These are phyloP conservation scores for Boloria euphrosyne DNA, from an alignment of 2,888 invertebrate species.

Conservation along the genomic window DNA sequence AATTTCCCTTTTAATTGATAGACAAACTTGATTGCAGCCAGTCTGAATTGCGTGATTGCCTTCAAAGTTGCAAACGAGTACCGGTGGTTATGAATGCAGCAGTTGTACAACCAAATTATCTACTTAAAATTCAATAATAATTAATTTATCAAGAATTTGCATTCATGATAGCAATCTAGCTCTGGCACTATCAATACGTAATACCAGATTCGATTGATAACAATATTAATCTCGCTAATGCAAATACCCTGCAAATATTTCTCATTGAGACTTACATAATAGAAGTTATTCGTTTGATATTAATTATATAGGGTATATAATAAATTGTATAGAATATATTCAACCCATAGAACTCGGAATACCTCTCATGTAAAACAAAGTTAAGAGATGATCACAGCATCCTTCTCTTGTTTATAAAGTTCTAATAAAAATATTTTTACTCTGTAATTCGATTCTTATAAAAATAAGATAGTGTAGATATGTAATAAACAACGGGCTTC, in stretches of 20 bases:
- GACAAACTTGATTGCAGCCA: conserved; percentile 19
- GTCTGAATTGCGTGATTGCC: conserved; percentile 50
- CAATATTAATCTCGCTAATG: conserved; percentile 15
- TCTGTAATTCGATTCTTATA: conserved; percentile 2
- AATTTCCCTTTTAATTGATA: conserved; percentile 23
- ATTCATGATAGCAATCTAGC: conserved; percentile 33
- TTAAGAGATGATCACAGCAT: not conserved
- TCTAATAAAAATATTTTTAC: not conserved
- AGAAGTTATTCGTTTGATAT: not conserved
- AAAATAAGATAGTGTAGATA: conserved; percentile 18
- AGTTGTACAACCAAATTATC: conserved; percentile 28
- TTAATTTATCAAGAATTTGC: conserved; percentile 38
- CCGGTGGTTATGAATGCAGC: conserved; percentile 29
- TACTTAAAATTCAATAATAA: conserved; percentile 36
- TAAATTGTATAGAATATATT: no score
- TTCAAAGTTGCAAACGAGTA: conserved; percentile 67
- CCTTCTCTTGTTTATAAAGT: not conserved
- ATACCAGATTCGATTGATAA: conserved; percentile 31
- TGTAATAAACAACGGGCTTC: conserved; percentile 23
- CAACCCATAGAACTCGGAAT: no score
- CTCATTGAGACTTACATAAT: conserved; percentile 9
- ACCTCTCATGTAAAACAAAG: not conserved
- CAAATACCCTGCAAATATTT: conserved; percentile 7
- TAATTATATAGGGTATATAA: no score
- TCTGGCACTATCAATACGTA: conserved; percentile 30